Percentiles rank a stretch among this genome's conserved stretches.
Conservation (phyloP, 2,888 invertebrate species). For the Pristionchus arcanus region DNA sequence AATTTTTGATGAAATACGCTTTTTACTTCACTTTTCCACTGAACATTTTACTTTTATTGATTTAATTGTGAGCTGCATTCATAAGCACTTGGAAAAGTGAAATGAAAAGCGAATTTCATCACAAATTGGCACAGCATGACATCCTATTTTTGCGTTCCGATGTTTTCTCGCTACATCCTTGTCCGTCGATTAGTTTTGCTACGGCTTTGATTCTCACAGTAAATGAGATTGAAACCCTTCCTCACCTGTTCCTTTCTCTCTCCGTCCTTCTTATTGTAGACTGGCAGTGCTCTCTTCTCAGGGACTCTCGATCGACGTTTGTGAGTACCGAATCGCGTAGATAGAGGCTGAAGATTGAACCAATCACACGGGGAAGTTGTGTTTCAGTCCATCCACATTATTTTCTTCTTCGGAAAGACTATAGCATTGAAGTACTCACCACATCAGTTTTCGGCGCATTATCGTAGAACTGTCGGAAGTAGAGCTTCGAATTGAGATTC, state of each 20-base stretch:
- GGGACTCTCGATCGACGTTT: not conserved
- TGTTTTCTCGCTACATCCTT: too few species aligned
- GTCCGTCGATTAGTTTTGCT: too few species aligned
- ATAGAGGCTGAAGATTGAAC: not conserved
- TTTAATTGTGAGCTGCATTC: too few species aligned
- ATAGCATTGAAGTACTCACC: not conserved
- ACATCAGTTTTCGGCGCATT: conserved; percentile 32
- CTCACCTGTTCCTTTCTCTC: conserved; percentile 33
- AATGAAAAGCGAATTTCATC: too few species aligned
- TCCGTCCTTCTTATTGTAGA: conserved; percentile 19
- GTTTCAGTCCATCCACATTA: not conserved
- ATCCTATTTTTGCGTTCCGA: too few species aligned
- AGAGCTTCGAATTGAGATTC: not conserved
- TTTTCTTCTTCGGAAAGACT: not conserved
- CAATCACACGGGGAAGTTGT: not conserved
- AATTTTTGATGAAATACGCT: too few species aligned
- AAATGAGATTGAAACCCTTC: not conserved
- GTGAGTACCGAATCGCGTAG: not conserved
- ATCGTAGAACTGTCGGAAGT: not conserved
- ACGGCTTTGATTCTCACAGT: too few species aligned
- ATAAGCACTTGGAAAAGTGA: too few species aligned
- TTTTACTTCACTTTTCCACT: too few species aligned
- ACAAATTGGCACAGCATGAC: too few species aligned
- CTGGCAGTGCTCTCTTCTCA: not conserved
- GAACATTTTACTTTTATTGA: too few species aligned